Base-by-base conservation (phyloP, 1,140 invertebrate species). In the Bombus waltoni region DNA sequence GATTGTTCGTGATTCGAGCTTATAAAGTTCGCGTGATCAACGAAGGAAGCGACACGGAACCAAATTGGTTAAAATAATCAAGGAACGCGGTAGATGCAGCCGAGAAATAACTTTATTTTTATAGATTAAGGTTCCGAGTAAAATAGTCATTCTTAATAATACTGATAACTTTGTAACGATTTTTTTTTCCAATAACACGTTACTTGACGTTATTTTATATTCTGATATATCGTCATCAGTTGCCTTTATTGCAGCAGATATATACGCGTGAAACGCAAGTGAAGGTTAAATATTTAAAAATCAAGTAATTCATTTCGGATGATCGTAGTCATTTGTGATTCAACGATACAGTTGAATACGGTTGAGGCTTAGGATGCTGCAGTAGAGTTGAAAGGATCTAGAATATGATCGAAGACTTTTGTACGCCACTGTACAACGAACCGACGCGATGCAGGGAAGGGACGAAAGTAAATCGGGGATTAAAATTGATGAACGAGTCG, bases 401-500 rank as follows among this genome's bases (percentile, higher is more conserved):
- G 18, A 53, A 53, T 62, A 62, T 28, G 57, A 59, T 28, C 57
- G 9, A 28, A 25, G 4, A 62, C 5, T 62, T 62, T 62, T 62
- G 11, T 13, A 62, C 11, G 3, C 1, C 28, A 13, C 10, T 62
- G 28, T 62, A 62, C 28, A 13, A 62, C 25, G 38, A 35, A 22
- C 2, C 11, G 44, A 15, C 18, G 28, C 13, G 9, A 13, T 22
- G 13, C 13, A 28, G 15, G n/a, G 8, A 53, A 22, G 18, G 22
- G 22, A n/a, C 3, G 47, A 42, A 75, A 75, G 25, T 74, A 75
- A 82, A 44, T 74, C 71, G 59, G 42, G 40, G 44, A 76, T 76
- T 75, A 38, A 83, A 83, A 83, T 76, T 76, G 66, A 83, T 22
- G 79, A 72, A 71, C 44, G 44, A 70, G 40, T 57, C 15, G 18